Percentiles rank a stretch among this genome's conserved stretches.
Evolutionary conservation across 2,888 invertebrate genomes (phyloP).

Genomic region (Catocala sponsa): DNA sequence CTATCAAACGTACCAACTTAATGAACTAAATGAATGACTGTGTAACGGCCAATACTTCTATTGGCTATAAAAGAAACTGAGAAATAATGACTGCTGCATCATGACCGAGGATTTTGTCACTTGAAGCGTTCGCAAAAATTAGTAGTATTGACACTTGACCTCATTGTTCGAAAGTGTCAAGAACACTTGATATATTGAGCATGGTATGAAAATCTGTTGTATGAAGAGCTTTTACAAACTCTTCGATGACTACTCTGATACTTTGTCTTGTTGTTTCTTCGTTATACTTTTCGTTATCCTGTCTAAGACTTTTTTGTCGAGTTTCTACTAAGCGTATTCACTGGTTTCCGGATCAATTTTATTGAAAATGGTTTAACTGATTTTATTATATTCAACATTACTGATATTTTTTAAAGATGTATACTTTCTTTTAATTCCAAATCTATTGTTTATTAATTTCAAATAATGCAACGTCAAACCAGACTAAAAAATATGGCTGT

Average conservation of each 20-base stretch:
- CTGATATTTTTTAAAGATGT: too few relatives aligned
- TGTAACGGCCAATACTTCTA: background rate
- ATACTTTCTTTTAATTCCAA: too few relatives aligned
- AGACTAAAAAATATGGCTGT: too few relatives aligned
- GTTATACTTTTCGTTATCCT: slow-evolving; percentile 9
- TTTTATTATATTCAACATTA: too few relatives aligned
- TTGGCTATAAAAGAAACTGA: slow-evolving; percentile 2
- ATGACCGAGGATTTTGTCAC: slow-evolving; percentile 15
- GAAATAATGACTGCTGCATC: slow-evolving; percentile 22
- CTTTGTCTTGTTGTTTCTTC: slow-evolving; percentile 16
- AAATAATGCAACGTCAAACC: too few relatives aligned
- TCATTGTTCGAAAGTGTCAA: slow-evolving; percentile 27
- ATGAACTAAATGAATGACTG: slow-evolving; percentile 1
- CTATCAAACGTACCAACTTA: background rate
- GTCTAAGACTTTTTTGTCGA: background rate
- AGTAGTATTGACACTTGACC: slow-evolving; percentile 48
- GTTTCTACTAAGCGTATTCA: background rate
- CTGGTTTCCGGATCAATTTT: background rate
- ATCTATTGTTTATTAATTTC: too few relatives aligned
- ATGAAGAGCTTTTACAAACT: slow-evolving; percentile 30
- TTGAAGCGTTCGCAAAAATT: slow-evolving; percentile 37
- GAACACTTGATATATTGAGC: slow-evolving; percentile 30
- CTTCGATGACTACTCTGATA: slow-evolving; percentile 21
- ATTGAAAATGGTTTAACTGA: background rate
- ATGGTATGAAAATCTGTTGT: slow-evolving; percentile 40